phyloP scores from a whole-genome alignment of 2,888 invertebrate species.

The Stramonita haemastoma region DNA sequence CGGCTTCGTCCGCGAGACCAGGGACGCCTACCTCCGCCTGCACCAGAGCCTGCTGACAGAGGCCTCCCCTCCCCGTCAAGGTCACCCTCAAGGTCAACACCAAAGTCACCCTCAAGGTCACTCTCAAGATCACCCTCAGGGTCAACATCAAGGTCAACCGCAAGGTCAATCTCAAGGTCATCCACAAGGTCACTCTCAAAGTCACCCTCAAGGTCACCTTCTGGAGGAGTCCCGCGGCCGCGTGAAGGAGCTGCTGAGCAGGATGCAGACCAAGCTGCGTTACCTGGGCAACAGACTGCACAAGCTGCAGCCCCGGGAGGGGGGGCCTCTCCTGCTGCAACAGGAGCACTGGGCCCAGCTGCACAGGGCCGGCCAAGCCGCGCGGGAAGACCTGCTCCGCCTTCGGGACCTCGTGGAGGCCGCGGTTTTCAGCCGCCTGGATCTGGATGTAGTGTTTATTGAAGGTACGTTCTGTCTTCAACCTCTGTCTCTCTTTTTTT shows the following conservation, averaged over 20 bases:
- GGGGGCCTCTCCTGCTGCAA: neutral
- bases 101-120: neutral
- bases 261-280: neutral
- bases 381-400: neutral
- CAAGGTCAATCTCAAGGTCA: neutral
- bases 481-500: neutral
- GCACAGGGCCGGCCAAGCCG: neutral
- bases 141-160: neutral
- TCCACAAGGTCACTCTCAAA: neutral
- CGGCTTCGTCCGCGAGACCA: neutral
- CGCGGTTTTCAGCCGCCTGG: neutral
- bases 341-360: neutral
- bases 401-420: neutral
- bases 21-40: neutral
- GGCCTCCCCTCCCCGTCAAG: neutral
- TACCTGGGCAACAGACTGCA: neutral
- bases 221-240: neutral
- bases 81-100: neutral
- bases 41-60: neutral
- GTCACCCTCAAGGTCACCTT: neutral
- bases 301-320: neutral
- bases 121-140: neutral
- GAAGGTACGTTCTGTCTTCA: neutral
- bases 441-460: neutral
- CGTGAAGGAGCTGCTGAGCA: neutral